Conservation (phyloP, 2,113 vertebrate genomes). For the Paratilapia polleni region DNA sequence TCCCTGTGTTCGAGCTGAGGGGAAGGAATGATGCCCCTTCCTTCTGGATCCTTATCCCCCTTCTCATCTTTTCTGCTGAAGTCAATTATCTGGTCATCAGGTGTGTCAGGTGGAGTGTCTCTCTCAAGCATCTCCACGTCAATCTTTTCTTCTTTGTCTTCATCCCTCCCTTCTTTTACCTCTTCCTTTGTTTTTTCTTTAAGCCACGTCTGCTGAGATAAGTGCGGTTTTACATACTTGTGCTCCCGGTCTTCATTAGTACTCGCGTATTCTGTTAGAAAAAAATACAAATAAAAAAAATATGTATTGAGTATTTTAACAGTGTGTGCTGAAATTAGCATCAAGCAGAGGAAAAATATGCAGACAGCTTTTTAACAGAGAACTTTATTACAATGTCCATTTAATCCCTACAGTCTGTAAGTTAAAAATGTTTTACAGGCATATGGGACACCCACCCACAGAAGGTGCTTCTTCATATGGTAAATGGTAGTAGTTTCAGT, state of each 20-base stretch:
- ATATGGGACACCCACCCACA: slow-evolving; percentile 37
- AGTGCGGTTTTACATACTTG: slow-evolving; percentile 55
- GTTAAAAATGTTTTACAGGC: background rate
- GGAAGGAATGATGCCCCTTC: slow-evolving; percentile 12
- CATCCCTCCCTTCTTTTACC: slow-evolving; percentile 60
- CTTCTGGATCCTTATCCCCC: slow-evolving; percentile 29
- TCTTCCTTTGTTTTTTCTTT: slow-evolving; percentile 40
- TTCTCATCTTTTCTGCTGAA: slow-evolving; percentile 72
- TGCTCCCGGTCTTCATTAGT: slow-evolving; percentile 32
- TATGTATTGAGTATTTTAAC: background rate
- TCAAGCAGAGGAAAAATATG: background rate
- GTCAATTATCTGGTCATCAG: slow-evolving; percentile 77
- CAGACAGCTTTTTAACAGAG: background rate
- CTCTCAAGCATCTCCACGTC: slow-evolving; percentile 77
- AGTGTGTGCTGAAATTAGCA: background rate
- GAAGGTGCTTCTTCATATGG: slow-evolving; percentile 67
- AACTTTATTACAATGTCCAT: too few relatives aligned
- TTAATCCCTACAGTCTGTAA: background rate
- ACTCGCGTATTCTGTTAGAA: slow-evolving; percentile 53
- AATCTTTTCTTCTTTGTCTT: slow-evolving; percentile 67
- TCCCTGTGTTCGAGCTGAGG: slow-evolving; percentile 43
- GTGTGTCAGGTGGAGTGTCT: slow-evolving; percentile 77
- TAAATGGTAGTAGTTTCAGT: slow-evolving; percentile 78
- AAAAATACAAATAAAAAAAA: background rate
- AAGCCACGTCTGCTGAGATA: slow-evolving; percentile 59